Base-by-base conservation (phyloP, 2,888 invertebrate genomes). In the Camponotus fellah region DNA sequence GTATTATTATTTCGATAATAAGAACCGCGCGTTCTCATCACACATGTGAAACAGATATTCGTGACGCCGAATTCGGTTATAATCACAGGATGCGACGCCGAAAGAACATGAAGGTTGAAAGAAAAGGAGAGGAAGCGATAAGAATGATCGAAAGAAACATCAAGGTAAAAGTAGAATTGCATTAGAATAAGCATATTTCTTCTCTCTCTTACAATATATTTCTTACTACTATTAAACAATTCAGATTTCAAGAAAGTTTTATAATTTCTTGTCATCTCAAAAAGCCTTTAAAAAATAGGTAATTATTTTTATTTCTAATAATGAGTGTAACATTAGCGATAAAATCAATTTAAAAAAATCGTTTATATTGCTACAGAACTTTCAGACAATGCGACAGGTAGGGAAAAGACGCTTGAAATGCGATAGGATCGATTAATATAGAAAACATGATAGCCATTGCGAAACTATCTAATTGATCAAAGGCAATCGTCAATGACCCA, bases 1-100 rank as follows among this genome's bases (percentile, higher is more conserved):
- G 92, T 93, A 93, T 26, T 26, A 94, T 94, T 94, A 94, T 93
- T 89, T 90, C 87, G 88, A 80, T 83, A 91, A 93, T 92, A 92
- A 92, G 90, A 89, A 82, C 86, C 74, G 85, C 60, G 64, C 53
- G 87, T 85, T 85, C 86, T 81, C 74, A 71, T 76, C 74, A 64
- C 81, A 85, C 87, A 88, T 87, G 87, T 91, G 92, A 92, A 92
- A 92, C 87, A 87, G 91, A 92, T 91, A 91, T 89, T 85, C 84
- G n/a, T 32, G 85, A 85, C 86, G 72, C 81, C 58, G 80, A 26
- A 40, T 79, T 71, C 80, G 65, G 66, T 58, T 69, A 79, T 89
- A 87, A 88, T 88, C 86, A 86, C 65, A 62, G 77, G 80, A 87
- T 85, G 80, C 89, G 79, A 43, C n/a, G 40, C 77, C 14, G 2